Evolutionary conservation across 2,113 vertebrate species (phyloP).

Genomic region (Acinonyx jubatus): DNA sequence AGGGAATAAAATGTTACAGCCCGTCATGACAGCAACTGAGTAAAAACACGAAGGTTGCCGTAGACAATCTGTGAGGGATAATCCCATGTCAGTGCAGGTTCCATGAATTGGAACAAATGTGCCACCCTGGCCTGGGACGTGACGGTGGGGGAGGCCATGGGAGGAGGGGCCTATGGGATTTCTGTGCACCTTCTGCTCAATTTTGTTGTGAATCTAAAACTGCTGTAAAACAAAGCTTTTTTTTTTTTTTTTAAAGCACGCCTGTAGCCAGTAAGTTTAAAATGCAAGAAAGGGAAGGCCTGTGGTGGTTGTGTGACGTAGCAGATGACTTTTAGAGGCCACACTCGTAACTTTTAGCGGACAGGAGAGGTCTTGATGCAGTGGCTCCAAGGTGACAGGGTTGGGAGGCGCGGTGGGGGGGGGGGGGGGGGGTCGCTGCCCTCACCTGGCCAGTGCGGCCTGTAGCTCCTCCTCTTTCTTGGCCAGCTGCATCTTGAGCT

Average conservation of each 20-base stretch:
- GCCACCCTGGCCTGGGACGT: too few species aligned
- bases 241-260: neutral
- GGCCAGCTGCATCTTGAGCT: constrained; percentile 96
- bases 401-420: too few species aligned
- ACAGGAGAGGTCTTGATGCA: neutral
- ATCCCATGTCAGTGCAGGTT: rapidly evolving
- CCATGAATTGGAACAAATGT: neutral
- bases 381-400: neutral
- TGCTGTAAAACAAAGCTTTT: neutral
- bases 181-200: neutral
- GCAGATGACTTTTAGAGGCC: neutral
- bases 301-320: neutral
- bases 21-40: neutral
- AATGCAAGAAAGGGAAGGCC: neutral
- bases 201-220: neutral
- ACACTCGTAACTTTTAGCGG: rapidly evolving
- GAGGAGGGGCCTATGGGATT: rapidly evolving
- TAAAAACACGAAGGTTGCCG: neutral
- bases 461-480: constrained; percentile 99
- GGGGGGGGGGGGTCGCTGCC: neutral
- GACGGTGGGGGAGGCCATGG: neutral
- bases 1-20: neutral
- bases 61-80: too few species aligned
- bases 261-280: neutral
- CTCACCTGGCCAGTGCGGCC: constrained; percentile 94